These are phyloP conservation scores for Zingel zingel DNA, from an alignment of 2,113 vertebrate genomes.

Conservation along the genomic window DNA sequence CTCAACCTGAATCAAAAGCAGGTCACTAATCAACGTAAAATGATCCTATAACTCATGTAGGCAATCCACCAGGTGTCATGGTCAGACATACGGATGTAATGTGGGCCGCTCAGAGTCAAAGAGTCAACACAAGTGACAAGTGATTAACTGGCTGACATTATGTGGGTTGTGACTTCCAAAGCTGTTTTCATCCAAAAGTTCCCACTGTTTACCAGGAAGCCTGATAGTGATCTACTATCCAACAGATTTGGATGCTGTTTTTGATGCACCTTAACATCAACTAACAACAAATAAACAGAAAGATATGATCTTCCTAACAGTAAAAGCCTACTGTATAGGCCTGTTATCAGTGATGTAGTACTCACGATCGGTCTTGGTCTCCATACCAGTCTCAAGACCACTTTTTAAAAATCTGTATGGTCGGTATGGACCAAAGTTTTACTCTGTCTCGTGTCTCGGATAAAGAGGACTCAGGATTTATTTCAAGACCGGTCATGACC, in stretches of 20 bases:
- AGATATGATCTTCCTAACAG: neutral
- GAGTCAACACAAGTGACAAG: constrained; percentile 6
- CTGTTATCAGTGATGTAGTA: too few species aligned
- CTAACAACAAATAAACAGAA: neutral
- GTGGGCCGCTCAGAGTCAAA: neutral
- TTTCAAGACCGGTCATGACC: too few species aligned
- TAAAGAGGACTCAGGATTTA: too few species aligned
- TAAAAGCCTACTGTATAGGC: neutral
- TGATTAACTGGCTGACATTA: neutral
- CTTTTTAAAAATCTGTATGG: too few species aligned
- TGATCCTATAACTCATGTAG: neutral
- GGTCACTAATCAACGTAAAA: neutral
- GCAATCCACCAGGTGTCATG: neutral
- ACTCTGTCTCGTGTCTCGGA: too few species aligned
- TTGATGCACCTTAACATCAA: neutral
- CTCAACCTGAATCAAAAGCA: neutral
- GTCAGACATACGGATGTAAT: neutral
- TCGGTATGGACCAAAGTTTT: too few species aligned
- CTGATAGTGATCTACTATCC: neutral
- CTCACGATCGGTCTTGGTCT: too few species aligned
- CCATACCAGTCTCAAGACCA: too few species aligned
- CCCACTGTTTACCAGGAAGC: constrained; percentile 23
- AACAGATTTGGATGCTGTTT: neutral
- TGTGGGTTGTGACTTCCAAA: constrained; percentile 5
- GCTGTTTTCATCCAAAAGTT: neutral